phyloP scores from a whole-genome alignment of 2,113 vertebrate species.

The Chaenogobius annularis region DNA sequence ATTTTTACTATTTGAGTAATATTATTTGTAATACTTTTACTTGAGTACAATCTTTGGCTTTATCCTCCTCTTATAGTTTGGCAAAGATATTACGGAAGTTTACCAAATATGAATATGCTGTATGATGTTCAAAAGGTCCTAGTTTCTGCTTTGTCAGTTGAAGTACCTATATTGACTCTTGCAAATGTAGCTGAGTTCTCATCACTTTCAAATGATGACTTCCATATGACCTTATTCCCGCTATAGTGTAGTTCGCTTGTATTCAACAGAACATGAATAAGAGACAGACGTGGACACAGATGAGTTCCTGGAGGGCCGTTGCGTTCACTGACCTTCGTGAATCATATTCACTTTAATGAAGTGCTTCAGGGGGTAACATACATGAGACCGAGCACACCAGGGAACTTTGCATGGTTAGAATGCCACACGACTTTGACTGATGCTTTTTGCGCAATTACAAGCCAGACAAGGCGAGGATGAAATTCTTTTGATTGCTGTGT shows the following conservation, averaged over 20 bases:
- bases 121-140: no score
- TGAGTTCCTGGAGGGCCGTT: slow-evolving; percentile 1
- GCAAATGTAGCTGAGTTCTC: no score
- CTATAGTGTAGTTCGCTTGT: neutral
- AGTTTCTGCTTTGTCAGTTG: no score
- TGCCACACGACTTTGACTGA: slow-evolving; percentile 28
- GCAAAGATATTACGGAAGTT: no score
- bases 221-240: no score
- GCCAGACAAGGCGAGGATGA: slow-evolving; percentile 35
- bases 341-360: slow-evolving; percentile 17
- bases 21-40: no score
- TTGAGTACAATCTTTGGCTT: no score
- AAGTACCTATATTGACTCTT: no score
- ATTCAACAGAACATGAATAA: slow-evolving; percentile 5
- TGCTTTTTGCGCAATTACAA: slow-evolving; percentile 33
- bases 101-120: no score
- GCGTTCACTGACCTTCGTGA: slow-evolving; percentile 29
- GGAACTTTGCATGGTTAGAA: slow-evolving; percentile 24
- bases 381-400: slow-evolving; percentile 7
- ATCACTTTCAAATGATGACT: no score
- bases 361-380: slow-evolving; percentile 1
- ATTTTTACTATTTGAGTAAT: no score
- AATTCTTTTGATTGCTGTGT: slow-evolving; percentile 39
- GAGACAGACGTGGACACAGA: neutral
- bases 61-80: no score